phyloP scores from a whole-genome alignment of 2,888 invertebrate species.

The Thelaira solivaga region DNA sequence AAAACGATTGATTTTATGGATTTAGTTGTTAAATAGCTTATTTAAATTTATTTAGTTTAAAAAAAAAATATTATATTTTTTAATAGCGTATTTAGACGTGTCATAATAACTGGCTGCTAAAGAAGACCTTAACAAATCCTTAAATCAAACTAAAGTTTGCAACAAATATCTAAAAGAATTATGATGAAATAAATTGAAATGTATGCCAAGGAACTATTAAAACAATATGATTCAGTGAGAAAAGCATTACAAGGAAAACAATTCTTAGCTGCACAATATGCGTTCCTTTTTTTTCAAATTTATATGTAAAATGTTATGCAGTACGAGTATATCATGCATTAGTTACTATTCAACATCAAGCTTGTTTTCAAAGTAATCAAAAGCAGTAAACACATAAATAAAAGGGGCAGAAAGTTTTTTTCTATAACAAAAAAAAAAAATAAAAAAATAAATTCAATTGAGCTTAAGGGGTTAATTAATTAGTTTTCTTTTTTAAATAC shows the following conservation, averaged over 20 bases:
- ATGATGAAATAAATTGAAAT: constrained; percentile 18
- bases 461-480: too few species aligned
- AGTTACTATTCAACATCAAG: too few species aligned
- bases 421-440: too few species aligned
- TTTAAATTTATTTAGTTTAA: too few species aligned
- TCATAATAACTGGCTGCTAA: neutral
- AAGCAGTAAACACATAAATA: too few species aligned
- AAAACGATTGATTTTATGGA: too few species aligned
- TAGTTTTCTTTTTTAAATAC: too few species aligned
- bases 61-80: too few species aligned
- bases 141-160: constrained; percentile 55
- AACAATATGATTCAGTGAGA: neutral
- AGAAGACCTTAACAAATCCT: constrained; percentile 4
- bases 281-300: neutral
- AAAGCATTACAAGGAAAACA: neutral
- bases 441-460: too few species aligned
- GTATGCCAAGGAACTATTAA: constrained; percentile 27
- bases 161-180: constrained; percentile 40
- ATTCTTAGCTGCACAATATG: constrained; percentile 41
- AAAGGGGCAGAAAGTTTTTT: too few species aligned
- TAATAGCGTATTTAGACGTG: neutral
- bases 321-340: neutral
- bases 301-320: constrained; percentile 14
- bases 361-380: too few species aligned
- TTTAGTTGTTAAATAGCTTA: too few species aligned